Conservation (phyloP, 1,140 invertebrate species). For the Caenorhabditis briggsae region DNA sequence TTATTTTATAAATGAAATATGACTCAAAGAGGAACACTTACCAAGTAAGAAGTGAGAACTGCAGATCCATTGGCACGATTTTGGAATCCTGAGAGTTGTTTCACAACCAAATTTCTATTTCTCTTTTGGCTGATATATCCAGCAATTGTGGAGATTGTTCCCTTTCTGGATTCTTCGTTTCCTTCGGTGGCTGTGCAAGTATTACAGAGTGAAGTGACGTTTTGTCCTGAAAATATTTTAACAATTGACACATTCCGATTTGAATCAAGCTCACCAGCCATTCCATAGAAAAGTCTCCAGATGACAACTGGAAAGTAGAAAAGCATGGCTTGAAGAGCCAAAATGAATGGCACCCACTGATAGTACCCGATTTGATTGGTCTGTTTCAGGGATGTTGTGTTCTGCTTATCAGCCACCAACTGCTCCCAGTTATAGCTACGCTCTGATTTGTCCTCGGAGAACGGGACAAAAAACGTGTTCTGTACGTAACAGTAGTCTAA, state of each 20-base stretch:
- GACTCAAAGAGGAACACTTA: conserved; percentile 17
- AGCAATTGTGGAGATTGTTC: conserved; percentile 24
- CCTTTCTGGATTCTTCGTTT: conserved; percentile 69
- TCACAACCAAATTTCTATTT: conserved; percentile 23
- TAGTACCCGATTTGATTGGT: conserved; percentile 77
- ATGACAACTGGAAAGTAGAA: conserved; percentile 80
- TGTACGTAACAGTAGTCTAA: conserved; percentile 78
- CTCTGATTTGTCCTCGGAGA: conserved; percentile 68
- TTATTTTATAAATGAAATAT: not conserved
- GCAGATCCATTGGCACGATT: conserved; percentile 54
- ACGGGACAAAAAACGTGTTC: conserved; percentile 77
- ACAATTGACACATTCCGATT: not conserved
- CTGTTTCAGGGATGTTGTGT: conserved; percentile 54
- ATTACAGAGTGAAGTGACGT: conserved; percentile 76
- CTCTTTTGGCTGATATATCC: conserved; percentile 28
- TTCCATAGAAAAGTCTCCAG: conserved; percentile 78
- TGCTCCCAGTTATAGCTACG: conserved; percentile 74
- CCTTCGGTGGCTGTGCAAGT: conserved; percentile 75
- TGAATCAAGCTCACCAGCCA: conserved; percentile 60
- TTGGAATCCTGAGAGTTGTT: conserved; percentile 10
- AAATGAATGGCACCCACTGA: conserved; percentile 80
- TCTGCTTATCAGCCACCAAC: conserved; percentile 68
- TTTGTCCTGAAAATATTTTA: conserved; percentile 67
- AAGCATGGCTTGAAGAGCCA: conserved; percentile 80
- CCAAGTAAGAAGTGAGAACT: conserved; percentile 63